These are phyloP conservation scores for Contarinia nasturtii DNA, from an alignment of 1,140 invertebrate species.

Conservation along the genomic window DNA sequence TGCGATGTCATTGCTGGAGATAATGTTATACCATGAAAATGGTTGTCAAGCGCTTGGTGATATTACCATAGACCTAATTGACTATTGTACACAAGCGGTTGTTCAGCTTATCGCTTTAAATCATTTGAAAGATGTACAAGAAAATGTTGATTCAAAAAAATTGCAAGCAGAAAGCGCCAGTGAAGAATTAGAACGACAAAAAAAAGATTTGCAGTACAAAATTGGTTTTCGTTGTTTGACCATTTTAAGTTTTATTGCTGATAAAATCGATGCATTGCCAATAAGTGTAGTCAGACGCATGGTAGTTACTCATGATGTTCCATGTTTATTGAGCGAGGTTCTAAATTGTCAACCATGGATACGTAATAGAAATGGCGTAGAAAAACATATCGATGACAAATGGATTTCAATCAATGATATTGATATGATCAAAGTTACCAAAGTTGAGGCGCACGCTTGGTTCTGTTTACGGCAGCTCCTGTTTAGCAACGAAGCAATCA, in stretches of 20 bases:
- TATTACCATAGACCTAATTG: conserved; percentile 47
- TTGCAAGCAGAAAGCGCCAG: conserved; percentile 26
- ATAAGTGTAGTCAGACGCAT: conserved; percentile 39
- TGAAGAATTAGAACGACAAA: conserved; percentile 41
- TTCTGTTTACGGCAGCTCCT: conserved; percentile 45
- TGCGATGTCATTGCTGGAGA: conserved; percentile 47
- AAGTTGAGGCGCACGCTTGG: conserved; percentile 52
- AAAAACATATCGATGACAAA: conserved; percentile 33
- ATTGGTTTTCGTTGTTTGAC: conserved; percentile 49
- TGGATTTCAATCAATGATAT: conserved; percentile 35
- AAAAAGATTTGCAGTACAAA: conserved; percentile 42
- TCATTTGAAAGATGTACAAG: conserved; percentile 10
- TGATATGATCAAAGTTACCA: conserved; percentile 32
- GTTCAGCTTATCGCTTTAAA: conserved; percentile 29
- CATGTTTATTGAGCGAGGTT: conserved; percentile 47
- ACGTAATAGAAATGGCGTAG: conserved; percentile 29
- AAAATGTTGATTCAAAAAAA: conserved; percentile 16
- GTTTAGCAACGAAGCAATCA: conserved; percentile 34
- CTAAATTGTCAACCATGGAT: conserved; percentile 48
- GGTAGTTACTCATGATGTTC: conserved; percentile 46
- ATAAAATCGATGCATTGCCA: conserved; percentile 34
- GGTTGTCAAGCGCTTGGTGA: conserved; percentile 48
- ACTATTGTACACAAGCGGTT: conserved; percentile 42
- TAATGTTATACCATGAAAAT: conserved; percentile 51
- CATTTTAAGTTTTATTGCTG: conserved; percentile 37